Evolutionary conservation across 2,888 invertebrate species (phyloP), one percentile per base, ranked within the genome.

Genomic region (Idaea biselata): DNA sequence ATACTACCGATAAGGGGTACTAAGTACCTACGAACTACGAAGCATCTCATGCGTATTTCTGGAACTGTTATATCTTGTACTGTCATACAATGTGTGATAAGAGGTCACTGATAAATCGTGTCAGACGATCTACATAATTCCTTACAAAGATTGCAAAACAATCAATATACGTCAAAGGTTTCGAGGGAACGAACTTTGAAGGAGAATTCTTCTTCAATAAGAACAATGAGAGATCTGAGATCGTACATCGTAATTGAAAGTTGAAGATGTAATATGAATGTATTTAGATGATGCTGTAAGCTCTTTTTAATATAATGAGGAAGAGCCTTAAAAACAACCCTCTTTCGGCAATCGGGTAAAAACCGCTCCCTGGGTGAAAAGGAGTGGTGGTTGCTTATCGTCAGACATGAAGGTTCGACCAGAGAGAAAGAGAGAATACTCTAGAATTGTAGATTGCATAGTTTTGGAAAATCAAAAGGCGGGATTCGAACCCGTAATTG

Each of bases 71-170:
- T 74, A 75, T 76, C 70, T 67, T 74, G 61, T 76, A 66, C 70
- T 71, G 75, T 74, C 73, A 78, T 74, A 74, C 69, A 77, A 78
- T 77, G 77, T 79, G 81, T 71, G 77, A 75, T 67, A 78, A 78
- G 73, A 80, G 82, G 82, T 84, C 81, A 81, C 60, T 70, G 86
- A 86, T 88, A 86, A 81, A 66, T 60, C 61, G 69, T 71, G 76
- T 69, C 74, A 71, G 75, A 70, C 75, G 77, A 78, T 77, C 61
- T 68, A 63, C 63, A 63, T 60, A 65, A 59, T 64, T 62, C 57
- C 44, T 44, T 14, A 44, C 14, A 14, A 3, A 44, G 11, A 44
- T 44, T 44, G 54, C 44, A 14, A 44, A 14, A 44, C 44, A 44
- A 44, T 44, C 14, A 44, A 44, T 44, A 8, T 44, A 44, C 44